phyloP scores from a whole-genome alignment of 2,797 vertebrate genomes.

The Fringilla coelebs region DNA sequence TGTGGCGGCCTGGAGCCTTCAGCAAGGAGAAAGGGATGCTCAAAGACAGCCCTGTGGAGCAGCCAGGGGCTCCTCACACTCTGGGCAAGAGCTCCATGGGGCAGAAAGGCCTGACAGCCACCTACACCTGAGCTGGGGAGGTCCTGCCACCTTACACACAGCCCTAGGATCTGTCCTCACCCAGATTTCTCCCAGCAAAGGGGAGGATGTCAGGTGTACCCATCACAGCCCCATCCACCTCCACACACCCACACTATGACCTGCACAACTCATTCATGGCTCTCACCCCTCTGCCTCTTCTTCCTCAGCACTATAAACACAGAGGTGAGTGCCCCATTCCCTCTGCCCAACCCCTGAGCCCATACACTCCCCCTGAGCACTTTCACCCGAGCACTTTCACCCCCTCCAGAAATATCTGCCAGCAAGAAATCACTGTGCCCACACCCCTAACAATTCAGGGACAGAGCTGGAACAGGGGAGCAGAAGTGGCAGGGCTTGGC shows the following conservation, averaged over 20 bases:
- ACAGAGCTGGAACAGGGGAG: not conserved
- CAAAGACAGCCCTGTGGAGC: not conserved
- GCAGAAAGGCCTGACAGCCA: not conserved
- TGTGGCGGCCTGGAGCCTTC: not conserved
- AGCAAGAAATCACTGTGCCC: not conserved
- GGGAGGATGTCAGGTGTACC: not conserved
- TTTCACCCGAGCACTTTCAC: not conserved
- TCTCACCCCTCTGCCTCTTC: not conserved
- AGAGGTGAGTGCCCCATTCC: accelerated
- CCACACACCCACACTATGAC: accelerated
- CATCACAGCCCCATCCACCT: not conserved
- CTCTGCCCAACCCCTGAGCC: accelerated
- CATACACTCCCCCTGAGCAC: accelerated
- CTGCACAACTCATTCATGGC: accelerated
- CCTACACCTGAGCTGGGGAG: not conserved
- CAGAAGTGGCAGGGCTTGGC: not conserved
- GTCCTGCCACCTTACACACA: accelerated
- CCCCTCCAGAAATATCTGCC: not conserved
- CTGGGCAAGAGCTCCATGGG: not conserved
- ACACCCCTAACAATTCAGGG: not conserved
- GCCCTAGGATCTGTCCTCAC: not conserved
- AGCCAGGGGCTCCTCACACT: accelerated
- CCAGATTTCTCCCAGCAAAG: not conserved
- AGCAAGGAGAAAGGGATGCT: not conserved
- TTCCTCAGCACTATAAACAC: not conserved